These are phyloP conservation scores for Heterodera schachtii DNA, from an alignment of 1,140 invertebrate species.

Conservation along the genomic window DNA sequence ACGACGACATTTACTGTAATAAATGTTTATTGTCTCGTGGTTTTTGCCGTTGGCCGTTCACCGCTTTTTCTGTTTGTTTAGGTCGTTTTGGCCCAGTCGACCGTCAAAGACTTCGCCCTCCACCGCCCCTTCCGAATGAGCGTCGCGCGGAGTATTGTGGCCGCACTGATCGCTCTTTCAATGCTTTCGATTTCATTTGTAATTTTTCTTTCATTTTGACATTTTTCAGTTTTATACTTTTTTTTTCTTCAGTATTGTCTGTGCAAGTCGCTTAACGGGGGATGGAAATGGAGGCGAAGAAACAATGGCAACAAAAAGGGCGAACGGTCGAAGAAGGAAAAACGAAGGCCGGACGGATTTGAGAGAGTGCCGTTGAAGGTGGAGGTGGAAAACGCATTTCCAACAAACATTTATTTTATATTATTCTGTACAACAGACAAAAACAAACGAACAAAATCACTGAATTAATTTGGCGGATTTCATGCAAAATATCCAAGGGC, in stretches of 20 bases:
- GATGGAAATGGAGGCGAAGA: conserved; percentile 12
- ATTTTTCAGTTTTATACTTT: not conserved
- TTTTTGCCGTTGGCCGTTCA: not conserved
- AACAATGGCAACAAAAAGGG: not conserved
- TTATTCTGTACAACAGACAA: too few relatives aligned
- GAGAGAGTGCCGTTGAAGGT: conserved; percentile 54
- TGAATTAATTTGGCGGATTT: too few relatives aligned
- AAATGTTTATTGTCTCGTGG: not conserved
- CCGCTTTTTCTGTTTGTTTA: conserved; percentile 2
- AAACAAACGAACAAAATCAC: too few relatives aligned
- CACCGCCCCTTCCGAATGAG: conserved; percentile 36
- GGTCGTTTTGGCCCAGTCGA: conserved; percentile 14
- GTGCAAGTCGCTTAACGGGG: conserved; percentile 17
- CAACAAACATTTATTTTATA: too few relatives aligned
- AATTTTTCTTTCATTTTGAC: conserved; percentile 10
- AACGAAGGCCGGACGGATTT: conserved; percentile 45
- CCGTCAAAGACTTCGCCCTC: conserved; percentile 28
- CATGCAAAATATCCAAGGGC: too few relatives aligned
- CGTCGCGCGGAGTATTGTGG: conserved; percentile 30
- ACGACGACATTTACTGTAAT: conserved; percentile 32
- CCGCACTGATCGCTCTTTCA: conserved; percentile 36
- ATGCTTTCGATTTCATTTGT: conserved; percentile 45
- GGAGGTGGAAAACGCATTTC: conserved; percentile 17
- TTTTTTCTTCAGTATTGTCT: conserved; percentile 37
- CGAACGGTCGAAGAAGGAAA: not conserved